Base-by-base conservation (phyloP, 2,888 invertebrate genomes). In the Myopa testacea region DNA sequence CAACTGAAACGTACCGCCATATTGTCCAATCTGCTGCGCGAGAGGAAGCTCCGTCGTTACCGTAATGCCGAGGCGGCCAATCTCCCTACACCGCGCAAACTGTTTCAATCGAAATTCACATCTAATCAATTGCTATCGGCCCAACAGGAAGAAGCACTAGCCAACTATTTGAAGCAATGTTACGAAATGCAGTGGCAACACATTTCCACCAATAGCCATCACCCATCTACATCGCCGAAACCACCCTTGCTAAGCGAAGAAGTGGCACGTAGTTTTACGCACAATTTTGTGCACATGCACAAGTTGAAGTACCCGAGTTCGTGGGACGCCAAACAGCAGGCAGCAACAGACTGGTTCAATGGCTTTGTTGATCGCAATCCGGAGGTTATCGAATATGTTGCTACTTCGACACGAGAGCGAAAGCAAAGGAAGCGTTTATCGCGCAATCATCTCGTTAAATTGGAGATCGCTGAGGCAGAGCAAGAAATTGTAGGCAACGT, bases 271-370 rank as follows among this genome's bases (percentile, higher is more conserved):
- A 76, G 67, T 55, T 76, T 76, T 62, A 65, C 71, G 38, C 71
- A 76, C 45, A 76, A 63, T 71, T 76, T 71, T 38, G 71, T 76
- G 10, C 76, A 65, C 52, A 76, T 76, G 76, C 62, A 76, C 58
- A 76, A 76, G 10, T n/a, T 76, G 37, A 58, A 50, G n/a, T 76
- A 76, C n/a, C 71, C 76, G 5, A 58, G 38, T 5, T 58, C 76
- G n/a, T 76, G 76, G 76, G 76, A 76, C 45, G 71, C 71, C 50
- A 76, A 76, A 26, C 76, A 76, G 55, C 76, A 76, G 12, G 76
- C 76, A 60, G 63, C 63, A 3, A 60, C 71, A 10, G 76, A 71
- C 26, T 76, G 76, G 76, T 71, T 76, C 40, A 76, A 76, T 37
- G 76, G 76, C 4, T 76, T 67, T 63, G 71, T 76, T 12, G 76